Evolutionary conservation across 2,113 vertebrate species (phyloP), one percentile per base, ranked within the genome.

Genomic region (Loxodonta africana): DNA sequence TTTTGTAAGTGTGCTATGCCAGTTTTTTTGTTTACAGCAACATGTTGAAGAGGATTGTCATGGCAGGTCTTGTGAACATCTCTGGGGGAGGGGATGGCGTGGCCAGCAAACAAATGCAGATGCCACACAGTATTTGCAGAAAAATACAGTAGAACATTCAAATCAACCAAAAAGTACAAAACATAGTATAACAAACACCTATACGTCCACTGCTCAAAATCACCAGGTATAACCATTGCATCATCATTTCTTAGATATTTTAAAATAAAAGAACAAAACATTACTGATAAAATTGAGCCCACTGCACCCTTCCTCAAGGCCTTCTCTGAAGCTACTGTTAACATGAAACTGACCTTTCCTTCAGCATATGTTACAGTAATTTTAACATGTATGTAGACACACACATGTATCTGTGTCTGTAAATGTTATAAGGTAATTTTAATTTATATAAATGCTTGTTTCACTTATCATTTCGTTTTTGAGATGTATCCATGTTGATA

Each of bases 321-420:
- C 8, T 51, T 51, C 67, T 26, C 10, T 0, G 26, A 62, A 85
- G 3, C 25, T 5, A 26, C 0, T 46, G 4, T 5, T 8, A 21
- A 6, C 48, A 30, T 6, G 25, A 91, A 46, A 60, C 3, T 12
- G 46, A 9, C 60, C 12, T 12, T 26, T 67, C n/a, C 73, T 84
- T 84, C 37, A 17, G 44, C 23, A 15, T 2, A 15, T 2, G 18
- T 53, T 26, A 25, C 9, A 74, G 25, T 10, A 28, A n/a, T n/a
- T 53, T 83, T 25, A 57, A 80, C 33, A 87, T 73, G 3, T 20
- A 37, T 11, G 33, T 1, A 6, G 5, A 20, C 8, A 23, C 17
- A 6, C 18, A 5, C 48, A 23, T 28, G 6, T n/a, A 15, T 12
- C 44, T 37, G 46, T 26, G 6, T 91, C 48, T 85, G 46, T n/a